phyloP scores from a whole-genome alignment of 2,888 invertebrate genomes.

The Sceliomorpha sp. region DNA sequence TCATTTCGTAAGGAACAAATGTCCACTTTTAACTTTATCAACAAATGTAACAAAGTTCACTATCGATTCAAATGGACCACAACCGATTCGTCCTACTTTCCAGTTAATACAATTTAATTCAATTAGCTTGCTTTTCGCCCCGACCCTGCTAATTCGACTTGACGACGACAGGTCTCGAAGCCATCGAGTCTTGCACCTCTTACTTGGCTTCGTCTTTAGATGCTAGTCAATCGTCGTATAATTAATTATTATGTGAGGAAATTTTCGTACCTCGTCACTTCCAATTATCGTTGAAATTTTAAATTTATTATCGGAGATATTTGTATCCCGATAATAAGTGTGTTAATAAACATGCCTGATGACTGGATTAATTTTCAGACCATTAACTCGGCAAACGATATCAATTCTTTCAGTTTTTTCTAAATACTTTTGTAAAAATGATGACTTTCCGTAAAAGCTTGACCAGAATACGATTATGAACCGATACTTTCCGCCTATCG shows the following conservation, averaged over 20 bases:
- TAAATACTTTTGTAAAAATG: too few species aligned
- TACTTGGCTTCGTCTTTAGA: constrained; percentile 36
- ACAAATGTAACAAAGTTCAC: constrained; percentile 14
- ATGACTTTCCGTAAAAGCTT: constrained; percentile 16
- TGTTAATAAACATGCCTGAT: too few species aligned
- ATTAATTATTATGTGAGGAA: constrained; percentile 7
- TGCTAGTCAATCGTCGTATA: constrained; percentile 17
- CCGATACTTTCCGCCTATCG: constrained; percentile 5
- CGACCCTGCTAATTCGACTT: constrained; percentile 17
- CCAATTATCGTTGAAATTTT: too few species aligned
- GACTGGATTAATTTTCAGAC: too few species aligned
- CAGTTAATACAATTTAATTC: constrained; percentile 40
- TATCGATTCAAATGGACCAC: constrained; percentile 28
- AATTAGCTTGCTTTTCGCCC: constrained; percentile 37
- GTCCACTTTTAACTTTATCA: too few species aligned
- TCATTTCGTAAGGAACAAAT: too few species aligned
- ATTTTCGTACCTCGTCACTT: too few species aligned
- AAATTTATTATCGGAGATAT: too few species aligned
- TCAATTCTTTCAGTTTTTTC: neutral
- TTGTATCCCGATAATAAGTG: too few species aligned
- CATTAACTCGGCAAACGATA: too few species aligned
- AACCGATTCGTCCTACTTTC: constrained; percentile 35
- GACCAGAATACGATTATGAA: constrained; percentile 6
- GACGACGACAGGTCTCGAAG: constrained; percentile 26
- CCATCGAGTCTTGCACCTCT: constrained; percentile 35